Evolutionary conservation across 1,140 invertebrate species (phyloP).

Genomic region (Drosophila lacertosa): DNA sequence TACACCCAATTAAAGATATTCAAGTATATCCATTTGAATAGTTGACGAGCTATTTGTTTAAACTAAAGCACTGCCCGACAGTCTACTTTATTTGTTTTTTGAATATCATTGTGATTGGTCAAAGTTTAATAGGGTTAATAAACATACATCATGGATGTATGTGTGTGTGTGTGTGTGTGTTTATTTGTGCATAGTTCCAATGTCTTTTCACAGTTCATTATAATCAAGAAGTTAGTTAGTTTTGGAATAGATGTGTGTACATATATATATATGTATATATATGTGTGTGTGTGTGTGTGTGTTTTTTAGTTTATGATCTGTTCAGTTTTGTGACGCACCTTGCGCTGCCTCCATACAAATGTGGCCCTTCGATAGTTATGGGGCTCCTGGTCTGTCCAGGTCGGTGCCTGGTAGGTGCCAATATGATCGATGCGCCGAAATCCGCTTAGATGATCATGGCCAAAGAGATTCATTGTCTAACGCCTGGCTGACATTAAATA

Average conservation of each 20-base stretch:
- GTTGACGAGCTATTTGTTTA: neutral
- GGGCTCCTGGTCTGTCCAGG: conserved; percentile 54
- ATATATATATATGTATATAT: neutral
- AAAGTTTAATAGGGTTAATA: conserved; percentile 65
- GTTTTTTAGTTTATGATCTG: neutral
- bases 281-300: neutral
- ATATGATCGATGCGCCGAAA: conserved; percentile 66
- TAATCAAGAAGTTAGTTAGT: neutral
- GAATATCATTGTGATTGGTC: conserved; percentile 49
- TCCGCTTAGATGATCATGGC: conserved; percentile 70
- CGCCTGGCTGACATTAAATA: conserved; percentile 35
- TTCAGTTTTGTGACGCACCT: conserved; percentile 45
- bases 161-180: neutral
- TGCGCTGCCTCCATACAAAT: conserved; percentile 56
- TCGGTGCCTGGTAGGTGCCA: conserved; percentile 27
- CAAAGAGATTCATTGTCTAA: conserved; percentile 72
- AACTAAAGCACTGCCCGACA: conserved; percentile 47
- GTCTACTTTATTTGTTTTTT: conserved; percentile 41
- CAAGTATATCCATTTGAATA: neutral
- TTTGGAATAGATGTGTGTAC: neutral
- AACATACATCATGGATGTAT: conserved; percentile 22
- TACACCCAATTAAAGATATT: too few relatives aligned
- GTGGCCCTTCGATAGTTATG: conserved; percentile 55
- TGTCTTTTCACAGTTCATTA: neutral
- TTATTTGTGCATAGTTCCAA: neutral